These are phyloP conservation scores for Platycheirus rosarum DNA, from an alignment of 2,888 invertebrate genomes.

Conservation along the genomic window DNA sequence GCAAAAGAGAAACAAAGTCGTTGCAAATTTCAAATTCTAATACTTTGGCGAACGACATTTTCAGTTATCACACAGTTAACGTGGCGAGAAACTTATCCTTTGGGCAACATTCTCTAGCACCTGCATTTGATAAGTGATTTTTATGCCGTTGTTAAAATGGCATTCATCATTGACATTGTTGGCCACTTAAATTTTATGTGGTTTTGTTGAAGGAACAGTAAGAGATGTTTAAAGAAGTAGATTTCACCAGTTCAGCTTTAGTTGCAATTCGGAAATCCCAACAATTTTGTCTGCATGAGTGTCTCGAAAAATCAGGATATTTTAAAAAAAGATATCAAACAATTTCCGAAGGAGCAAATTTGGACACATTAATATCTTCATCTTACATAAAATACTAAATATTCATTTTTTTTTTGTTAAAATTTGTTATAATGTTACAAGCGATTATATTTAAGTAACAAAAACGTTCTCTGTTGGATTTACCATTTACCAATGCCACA, in stretches of 20 bases:
- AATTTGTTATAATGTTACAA: no score
- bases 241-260: background rate
- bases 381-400: no score
- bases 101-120: background rate
- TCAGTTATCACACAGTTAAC: constrained; percentile 7
- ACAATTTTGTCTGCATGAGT: no score
- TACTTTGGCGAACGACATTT: constrained; percentile 38
- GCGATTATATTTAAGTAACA: no score
- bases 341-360: no score
- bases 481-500: no score
- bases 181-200: constrained; percentile 50
- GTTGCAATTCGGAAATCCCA: no score
- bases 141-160: constrained; percentile 15
- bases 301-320: no score
- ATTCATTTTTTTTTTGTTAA: no score
- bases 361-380: no score
- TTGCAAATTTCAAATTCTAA: constrained; percentile 56
- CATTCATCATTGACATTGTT: constrained; percentile 36
- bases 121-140: constrained; percentile 33
- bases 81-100: constrained; percentile 3
- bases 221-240: background rate
- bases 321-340: no score
- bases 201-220: constrained; percentile 13
- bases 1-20: constrained; percentile 27
- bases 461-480: no score